These are phyloP conservation scores for Euleptes europaea DNA, from an alignment of 2,113 vertebrate genomes.

Conservation along the genomic window DNA sequence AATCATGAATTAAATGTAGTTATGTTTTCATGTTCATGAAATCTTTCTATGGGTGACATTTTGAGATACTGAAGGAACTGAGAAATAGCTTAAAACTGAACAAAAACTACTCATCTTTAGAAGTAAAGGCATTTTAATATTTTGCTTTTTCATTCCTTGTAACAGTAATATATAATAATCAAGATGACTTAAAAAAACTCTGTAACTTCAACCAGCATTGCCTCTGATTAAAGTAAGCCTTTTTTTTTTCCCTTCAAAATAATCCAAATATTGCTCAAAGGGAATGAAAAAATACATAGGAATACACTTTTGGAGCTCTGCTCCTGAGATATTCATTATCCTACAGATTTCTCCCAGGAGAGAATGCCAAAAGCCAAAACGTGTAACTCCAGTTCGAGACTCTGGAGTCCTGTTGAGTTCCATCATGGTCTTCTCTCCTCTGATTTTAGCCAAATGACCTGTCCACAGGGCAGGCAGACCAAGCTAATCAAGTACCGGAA, in stretches of 20 bases:
- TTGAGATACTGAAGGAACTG: too few relatives aligned
- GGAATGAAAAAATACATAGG: not conserved
- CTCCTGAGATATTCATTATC: constrained; percentile 30
- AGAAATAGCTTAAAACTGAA: too few relatives aligned
- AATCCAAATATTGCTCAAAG: not conserved
- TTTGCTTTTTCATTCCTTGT: not conserved
- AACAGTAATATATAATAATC: not conserved
- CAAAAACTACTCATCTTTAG: too few relatives aligned
- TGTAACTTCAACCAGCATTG: not conserved
- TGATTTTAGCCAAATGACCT: not conserved
- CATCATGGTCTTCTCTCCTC: not conserved
- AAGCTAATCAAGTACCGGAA: not conserved
- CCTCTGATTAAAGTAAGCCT: not conserved
- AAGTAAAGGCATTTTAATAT: too few relatives aligned
- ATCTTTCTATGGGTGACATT: too few relatives aligned
- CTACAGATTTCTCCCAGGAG: constrained; percentile 27
- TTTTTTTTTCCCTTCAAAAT: too few relatives aligned
- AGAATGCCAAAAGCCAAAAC: constrained; percentile 40
- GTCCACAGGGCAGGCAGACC: not conserved
- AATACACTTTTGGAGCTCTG: not conserved
- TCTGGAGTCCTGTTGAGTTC: not conserved
- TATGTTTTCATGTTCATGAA: too few relatives aligned
- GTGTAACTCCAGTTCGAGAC: not conserved
- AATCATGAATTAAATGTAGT: too few relatives aligned
- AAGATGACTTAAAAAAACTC: not conserved